A percentile compares a stretch with the other conserved stretches of the same genome.
phyloP scores from a whole-genome alignment of 2,888 invertebrate genomes.

The Drosophila robusta region DNA sequence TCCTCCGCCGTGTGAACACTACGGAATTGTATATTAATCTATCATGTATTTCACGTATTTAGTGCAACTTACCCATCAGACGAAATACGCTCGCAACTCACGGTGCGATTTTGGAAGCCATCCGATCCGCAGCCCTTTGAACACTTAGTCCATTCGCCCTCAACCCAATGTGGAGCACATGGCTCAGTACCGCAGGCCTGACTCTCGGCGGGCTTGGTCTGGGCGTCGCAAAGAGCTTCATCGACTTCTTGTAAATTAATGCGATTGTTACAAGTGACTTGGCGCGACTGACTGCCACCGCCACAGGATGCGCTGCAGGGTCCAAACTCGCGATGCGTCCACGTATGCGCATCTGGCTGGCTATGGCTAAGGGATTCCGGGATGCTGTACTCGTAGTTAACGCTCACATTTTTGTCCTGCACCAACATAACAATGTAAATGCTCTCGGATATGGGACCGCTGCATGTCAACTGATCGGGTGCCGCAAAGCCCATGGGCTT shows the following conservation, averaged over 20 bases:
- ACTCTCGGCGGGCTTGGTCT: slow-evolving; percentile 89
- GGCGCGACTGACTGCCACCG: slow-evolving; percentile 93
- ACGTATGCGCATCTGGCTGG: slow-evolving; percentile 91
- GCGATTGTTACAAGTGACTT: slow-evolving; percentile 92
- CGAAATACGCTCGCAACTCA: slow-evolving; percentile 93
- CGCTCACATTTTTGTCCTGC: slow-evolving; percentile 93
- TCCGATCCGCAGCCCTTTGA: slow-evolving; percentile 92
- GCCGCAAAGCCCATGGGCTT: slow-evolving; percentile 92
- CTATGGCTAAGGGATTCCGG: slow-evolving; percentile 89
- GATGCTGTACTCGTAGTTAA: slow-evolving; percentile 95
- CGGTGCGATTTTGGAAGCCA: slow-evolving; percentile 89
- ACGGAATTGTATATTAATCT: slow-evolving; percentile 7
- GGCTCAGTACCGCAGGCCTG: slow-evolving; percentile 91
- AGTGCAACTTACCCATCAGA: slow-evolving; percentile 87
- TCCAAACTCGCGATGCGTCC: slow-evolving; percentile 90
- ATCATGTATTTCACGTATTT: fast-evolving
- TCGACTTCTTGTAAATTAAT: slow-evolving; percentile 90
- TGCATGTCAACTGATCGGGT: slow-evolving; percentile 92
- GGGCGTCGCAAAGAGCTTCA: slow-evolving; percentile 91
- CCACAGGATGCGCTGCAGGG: slow-evolving; percentile 95
- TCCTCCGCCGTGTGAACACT: slow-evolving; percentile 89
- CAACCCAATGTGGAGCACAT: slow-evolving; percentile 93
- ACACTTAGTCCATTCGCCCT: slow-evolving; percentile 92
- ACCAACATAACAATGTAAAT: slow-evolving; percentile 93
- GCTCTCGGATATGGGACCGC: slow-evolving; percentile 96